Percentiles rank a stretch among this genome's conserved stretches.
Conservation (phyloP, 1,140 invertebrate species). For the Papilio helenus region DNA sequence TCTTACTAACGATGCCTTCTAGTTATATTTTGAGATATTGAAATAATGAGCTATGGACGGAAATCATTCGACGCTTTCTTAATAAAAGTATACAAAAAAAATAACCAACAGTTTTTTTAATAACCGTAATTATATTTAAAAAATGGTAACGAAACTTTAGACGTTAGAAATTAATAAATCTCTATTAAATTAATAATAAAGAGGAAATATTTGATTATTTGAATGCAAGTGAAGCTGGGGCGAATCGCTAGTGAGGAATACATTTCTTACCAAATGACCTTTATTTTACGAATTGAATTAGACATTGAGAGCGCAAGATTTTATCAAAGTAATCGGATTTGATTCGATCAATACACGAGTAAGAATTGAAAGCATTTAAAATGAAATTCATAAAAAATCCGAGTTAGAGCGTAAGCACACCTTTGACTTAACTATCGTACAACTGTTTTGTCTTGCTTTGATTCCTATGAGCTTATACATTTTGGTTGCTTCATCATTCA, state of each 20-base stretch:
- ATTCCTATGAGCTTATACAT: no score
- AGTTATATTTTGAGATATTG: background rate
- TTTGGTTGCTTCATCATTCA: no score
- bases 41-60: background rate
- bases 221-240: no score
- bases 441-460: background rate
- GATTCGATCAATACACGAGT: constrained; percentile 6
- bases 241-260: background rate
- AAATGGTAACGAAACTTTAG: no score
- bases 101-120: no score
- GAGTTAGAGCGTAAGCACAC: background rate
- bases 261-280: background rate
- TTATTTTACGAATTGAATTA: background rate
- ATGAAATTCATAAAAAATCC: background rate
- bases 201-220: no score
- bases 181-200: no score
- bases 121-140: no score
- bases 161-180: background rate
- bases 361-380: constrained; percentile 12
- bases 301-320: constrained; percentile 6
- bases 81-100: background rate
- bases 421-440: background rate
- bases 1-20: background rate
- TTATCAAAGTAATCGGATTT: constrained; percentile 16
- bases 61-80: background rate